Evolutionary conservation across 1,140 invertebrate genomes (phyloP).

Genomic region (Hylaeus volcanicus): DNA sequence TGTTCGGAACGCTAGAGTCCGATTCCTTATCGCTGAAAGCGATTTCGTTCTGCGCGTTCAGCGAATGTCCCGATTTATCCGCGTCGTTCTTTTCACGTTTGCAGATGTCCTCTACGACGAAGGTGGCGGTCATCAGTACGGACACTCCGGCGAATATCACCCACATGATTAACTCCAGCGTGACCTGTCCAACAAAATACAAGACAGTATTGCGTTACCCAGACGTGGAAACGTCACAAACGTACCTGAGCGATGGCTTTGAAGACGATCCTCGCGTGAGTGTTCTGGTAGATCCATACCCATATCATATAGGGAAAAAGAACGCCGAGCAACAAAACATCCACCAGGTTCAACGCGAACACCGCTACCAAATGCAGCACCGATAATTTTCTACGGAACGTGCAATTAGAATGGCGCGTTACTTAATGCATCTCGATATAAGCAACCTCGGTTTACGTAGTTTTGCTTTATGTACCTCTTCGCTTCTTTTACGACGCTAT

Average conservation of each 20-base stretch:
- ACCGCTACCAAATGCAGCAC: constrained; percentile 1
- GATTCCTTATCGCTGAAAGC: too few relatives aligned
- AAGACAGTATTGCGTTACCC: background rate
- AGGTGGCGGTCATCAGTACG: constrained; percentile 51
- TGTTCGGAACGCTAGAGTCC: too few relatives aligned
- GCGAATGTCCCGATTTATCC: background rate
- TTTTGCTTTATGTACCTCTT: background rate
- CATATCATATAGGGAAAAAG: constrained; percentile 59
- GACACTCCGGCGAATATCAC: constrained; percentile 68
- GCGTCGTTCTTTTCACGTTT: constrained; percentile 1
- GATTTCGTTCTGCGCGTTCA: background rate
- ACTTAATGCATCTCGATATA: background rate
- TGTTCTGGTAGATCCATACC: constrained; percentile 58
- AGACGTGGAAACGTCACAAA: background rate
- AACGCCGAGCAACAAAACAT: constrained; percentile 51
- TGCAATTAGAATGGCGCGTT: background rate
- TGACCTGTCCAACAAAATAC: constrained; percentile 54
- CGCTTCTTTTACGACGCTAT: too few relatives aligned
- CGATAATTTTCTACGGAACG: background rate
- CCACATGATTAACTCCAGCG: constrained; percentile 66
- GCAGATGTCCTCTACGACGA: constrained; percentile 60
- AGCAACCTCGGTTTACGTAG: background rate
- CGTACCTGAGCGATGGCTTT: constrained; percentile 61
- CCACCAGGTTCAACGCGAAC: constrained; percentile 51
- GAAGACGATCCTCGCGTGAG: constrained; percentile 48